Conservation (phyloP, 2,113 vertebrate species). For the Varanus salvator region DNA sequence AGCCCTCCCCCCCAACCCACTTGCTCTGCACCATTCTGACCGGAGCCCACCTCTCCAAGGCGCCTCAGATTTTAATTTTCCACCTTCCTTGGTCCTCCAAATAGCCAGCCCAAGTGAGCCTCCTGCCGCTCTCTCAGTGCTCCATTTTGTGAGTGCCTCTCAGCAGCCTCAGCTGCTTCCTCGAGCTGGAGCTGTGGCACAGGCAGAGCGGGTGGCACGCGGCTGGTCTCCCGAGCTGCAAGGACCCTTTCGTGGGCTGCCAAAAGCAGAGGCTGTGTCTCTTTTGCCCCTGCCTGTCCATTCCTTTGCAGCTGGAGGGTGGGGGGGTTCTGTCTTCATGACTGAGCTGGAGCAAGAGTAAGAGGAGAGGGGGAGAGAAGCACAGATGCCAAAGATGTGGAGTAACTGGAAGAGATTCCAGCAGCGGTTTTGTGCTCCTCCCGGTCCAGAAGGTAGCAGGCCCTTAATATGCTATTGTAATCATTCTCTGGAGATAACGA, state of each 20-base stretch:
- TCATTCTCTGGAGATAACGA: too few species aligned
- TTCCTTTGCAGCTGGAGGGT: neutral
- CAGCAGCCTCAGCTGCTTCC: constrained; percentile 11
- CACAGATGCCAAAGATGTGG: neutral
- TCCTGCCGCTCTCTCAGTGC: neutral
- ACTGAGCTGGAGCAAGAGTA: neutral
- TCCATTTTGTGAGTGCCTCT: constrained; percentile 26
- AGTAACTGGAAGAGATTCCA: neutral
- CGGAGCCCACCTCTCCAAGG: neutral
- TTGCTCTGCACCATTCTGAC: neutral
- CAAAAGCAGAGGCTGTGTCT: constrained; percentile 44
- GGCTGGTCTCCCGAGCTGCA: constrained; percentile 50
- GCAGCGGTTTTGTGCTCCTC: neutral
- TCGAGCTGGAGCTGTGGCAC: too few species aligned
- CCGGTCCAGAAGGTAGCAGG: neutral
- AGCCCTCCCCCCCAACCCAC: neutral
- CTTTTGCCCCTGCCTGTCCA: constrained; percentile 22
- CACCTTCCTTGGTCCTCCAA: neutral
- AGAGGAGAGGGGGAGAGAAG: fast-evolving
- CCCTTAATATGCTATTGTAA: neutral
- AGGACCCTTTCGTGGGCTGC: constrained; percentile 55
- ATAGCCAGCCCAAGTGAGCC: neutral
- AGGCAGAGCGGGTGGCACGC: neutral
- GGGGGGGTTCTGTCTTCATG: fast-evolving
- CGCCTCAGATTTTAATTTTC: neutral